Conservation (phyloP, 2,797 vertebrate genomes). For the Sebastes cheni region DNA sequence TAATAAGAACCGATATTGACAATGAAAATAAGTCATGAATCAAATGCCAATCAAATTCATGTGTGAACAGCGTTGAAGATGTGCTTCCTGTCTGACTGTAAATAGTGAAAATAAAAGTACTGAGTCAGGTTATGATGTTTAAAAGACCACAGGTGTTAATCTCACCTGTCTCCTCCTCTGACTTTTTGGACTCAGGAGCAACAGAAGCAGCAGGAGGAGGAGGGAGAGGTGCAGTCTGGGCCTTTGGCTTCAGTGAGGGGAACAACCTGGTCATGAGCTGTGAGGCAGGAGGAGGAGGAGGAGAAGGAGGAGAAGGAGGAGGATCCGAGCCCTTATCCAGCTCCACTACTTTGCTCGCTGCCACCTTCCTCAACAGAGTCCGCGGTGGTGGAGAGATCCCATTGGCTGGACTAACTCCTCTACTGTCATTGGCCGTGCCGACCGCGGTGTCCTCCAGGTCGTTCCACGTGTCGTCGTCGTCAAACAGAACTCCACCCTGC, state of each 20-base stretch:
- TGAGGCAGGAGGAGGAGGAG: slow-evolving; percentile 85
- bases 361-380: slow-evolving; percentile 86
- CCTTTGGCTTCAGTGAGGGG: slow-evolving; percentile 88
- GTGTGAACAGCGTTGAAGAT: no score
- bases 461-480: slow-evolving; percentile 94
- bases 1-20: no score
- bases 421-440: background rate
- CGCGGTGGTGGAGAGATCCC: slow-evolving; percentile 61
- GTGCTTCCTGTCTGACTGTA: background rate
- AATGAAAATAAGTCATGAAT: no score
- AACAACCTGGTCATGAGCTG: slow-evolving; percentile 91
- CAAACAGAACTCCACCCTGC: slow-evolving; percentile 83
- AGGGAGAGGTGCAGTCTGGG: slow-evolving; percentile 69
- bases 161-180: slow-evolving; percentile 70
- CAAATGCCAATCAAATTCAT: no score
- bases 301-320: slow-evolving; percentile 76
- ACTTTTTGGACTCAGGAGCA: slow-evolving; percentile 22
- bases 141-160: background rate
- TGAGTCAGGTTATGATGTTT: no score
- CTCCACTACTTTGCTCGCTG: slow-evolving; percentile 77
- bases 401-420: background rate
- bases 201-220: slow-evolving; percentile 29
- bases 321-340: background rate
- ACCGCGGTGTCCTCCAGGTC: slow-evolving; percentile 83
- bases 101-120: background rate